Base-by-base conservation (phyloP, 2,888 invertebrate species). In the Cosmia trapezina region DNA sequence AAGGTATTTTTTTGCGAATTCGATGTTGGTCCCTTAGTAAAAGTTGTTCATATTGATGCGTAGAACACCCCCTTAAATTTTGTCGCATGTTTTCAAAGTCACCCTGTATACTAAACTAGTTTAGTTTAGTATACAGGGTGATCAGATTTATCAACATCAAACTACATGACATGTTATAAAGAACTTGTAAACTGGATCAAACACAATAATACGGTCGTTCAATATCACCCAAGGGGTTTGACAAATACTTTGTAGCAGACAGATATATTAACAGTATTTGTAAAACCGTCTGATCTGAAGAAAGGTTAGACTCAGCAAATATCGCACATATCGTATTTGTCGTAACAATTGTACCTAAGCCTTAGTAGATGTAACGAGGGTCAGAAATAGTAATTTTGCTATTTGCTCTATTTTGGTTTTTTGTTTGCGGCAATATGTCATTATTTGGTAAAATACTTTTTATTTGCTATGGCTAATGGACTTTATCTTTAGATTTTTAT, bases 221-320 rank as follows among this genome's bases (percentile, higher is more conserved):
- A 60, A 60, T 64, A 41, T 51, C 19, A 37, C 19, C 33, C 43
- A 11, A 60, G 41, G 28, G 49, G 2, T 57, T 33, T 37, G 19
- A 33, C 51, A 78, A 57, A 66, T 57, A 77, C 19, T 63, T 66
- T 49, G 33, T 56, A 33, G 9, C 14, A 47, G 61, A 59, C 51
- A 76, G 51, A 61, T 53, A 47, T 76, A 69, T 64, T 69, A 56
- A 54, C 8, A 19, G 41, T 68, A 69, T 76, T 69, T 76, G 43
- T 64, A n/a, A 51, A 69, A 61, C 33, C 64, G 17, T 69, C 54
- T 49, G 47, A 53, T 68, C 19, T 22, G 12, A 54, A 68, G n/a
- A 73, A 63, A 68, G 45, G 22, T 37, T 57, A 64, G 45, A 68
- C 54, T 49, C 6, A 3, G 14, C 54, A 72, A 64, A 72, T 68